These are phyloP conservation scores for Cryptus armator DNA, from an alignment of 2,888 invertebrate genomes.

Conservation along the genomic window DNA sequence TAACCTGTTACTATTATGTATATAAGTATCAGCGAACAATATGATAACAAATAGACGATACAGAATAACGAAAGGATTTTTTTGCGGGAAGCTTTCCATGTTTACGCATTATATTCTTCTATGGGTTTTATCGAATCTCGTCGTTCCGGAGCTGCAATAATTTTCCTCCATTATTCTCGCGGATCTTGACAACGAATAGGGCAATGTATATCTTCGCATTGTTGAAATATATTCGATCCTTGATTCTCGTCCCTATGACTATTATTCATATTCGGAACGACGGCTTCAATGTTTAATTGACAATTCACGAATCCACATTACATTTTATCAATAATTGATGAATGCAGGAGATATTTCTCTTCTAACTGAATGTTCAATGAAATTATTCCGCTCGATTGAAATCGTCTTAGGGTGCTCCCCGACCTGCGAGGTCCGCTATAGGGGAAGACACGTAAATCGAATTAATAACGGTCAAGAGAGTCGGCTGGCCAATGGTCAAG, in stretches of 20 bases:
- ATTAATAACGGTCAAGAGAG: constrained; percentile 83
- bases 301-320: no score
- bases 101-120: constrained; percentile 32
- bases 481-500: constrained; percentile 83
- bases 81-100: constrained; percentile 11
- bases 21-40: constrained; percentile 34
- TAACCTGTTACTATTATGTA: no score
- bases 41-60: constrained; percentile 4
- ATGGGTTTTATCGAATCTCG: neutral
- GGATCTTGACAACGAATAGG: neutral
- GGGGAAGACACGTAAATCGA: constrained; percentile 72
- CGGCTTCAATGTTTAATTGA: no score
- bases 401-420: constrained; percentile 26
- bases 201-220: neutral
- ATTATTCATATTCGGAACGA: no score
- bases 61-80: constrained; percentile 33
- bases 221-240: neutral
- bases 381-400: constrained; percentile 63
- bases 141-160: neutral
- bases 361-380: neutral
- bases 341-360: no score
- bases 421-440: neutral
- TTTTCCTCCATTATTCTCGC: constrained; percentile 15
- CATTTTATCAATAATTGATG: no score
- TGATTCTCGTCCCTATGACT: neutral